Conservation (phyloP, 2,888 invertebrate species). For the Empis stercorea region DNA sequence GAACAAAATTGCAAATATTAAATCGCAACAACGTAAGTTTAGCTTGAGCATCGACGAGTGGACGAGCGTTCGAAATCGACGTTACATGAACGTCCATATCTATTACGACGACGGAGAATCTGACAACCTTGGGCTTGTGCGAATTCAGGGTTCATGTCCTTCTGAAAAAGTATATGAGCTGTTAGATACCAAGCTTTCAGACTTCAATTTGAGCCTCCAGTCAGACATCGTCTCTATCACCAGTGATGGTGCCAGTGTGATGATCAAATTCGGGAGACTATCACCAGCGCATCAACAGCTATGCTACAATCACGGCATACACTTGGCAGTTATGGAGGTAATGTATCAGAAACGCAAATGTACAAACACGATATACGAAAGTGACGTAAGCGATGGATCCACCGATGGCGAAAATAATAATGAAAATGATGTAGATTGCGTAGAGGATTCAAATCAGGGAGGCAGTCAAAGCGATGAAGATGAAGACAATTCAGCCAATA, state of each 20-base stretch:
- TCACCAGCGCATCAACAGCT: background rate
- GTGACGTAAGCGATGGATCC: too few relatives aligned
- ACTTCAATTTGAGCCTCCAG: background rate
- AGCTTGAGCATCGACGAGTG: background rate
- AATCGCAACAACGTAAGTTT: too few relatives aligned
- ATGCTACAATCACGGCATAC: too few relatives aligned
- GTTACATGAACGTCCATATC: constrained; percentile 4
- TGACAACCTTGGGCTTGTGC: background rate
- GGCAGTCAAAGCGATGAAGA: background rate
- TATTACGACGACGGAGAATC: background rate
- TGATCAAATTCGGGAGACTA: constrained; percentile 2
- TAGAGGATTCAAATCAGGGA: too few relatives aligned
- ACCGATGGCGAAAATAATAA: too few relatives aligned
- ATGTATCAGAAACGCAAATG: too few relatives aligned
- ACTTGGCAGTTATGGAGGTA: too few relatives aligned
- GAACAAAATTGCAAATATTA: background rate
- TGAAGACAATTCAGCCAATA: background rate
- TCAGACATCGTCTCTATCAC: background rate
- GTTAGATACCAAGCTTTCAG: background rate
- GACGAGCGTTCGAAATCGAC: constrained; percentile 2
- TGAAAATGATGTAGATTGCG: too few relatives aligned
- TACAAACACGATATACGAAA: too few relatives aligned
- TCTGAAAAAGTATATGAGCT: constrained; percentile 1
- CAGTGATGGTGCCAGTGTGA: constrained; percentile 2
- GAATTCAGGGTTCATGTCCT: constrained; percentile 1